These are phyloP conservation scores for Coelopa frigida DNA, from an alignment of 1,140 invertebrate genomes.

Conservation along the genomic window DNA sequence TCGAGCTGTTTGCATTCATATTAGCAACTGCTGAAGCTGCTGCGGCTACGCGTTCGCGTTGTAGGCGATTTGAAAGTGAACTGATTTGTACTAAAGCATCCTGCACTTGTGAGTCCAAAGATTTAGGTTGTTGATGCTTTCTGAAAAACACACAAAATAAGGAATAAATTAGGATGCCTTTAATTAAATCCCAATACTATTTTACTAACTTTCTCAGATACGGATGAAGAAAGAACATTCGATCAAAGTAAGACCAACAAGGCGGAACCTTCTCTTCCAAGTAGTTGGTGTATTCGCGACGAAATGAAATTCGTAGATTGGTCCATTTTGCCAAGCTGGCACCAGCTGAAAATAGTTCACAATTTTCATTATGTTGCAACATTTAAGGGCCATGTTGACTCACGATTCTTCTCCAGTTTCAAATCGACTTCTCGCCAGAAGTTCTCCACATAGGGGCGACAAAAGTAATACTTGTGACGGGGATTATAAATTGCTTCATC, in stretches of 20 bases:
- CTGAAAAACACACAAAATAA: constrained; percentile 1
- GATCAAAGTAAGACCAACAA: constrained; percentile 41
- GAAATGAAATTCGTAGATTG: constrained; percentile 38
- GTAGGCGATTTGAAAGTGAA: constrained; percentile 31
- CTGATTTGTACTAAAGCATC: constrained; percentile 36
- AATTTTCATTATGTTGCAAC: too few species aligned
- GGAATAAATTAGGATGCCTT: constrained; percentile 4
- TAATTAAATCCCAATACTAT: constrained; percentile 6
- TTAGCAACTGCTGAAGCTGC: constrained; percentile 15
- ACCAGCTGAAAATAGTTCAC: constrained; percentile 20
- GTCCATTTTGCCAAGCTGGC: constrained; percentile 44
- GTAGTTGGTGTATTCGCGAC: constrained; percentile 39
- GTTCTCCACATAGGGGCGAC: constrained; percentile 40
- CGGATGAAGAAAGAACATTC: constrained; percentile 41
- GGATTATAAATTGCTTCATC: constrained; percentile 43
- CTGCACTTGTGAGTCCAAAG: constrained; percentile 35
- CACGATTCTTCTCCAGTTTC: constrained; percentile 38
- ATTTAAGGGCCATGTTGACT: constrained; percentile 1
- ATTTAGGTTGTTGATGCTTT: constrained; percentile 37
- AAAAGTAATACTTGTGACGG: constrained; percentile 40
- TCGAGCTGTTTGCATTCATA: not conserved
- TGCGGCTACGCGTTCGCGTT: constrained; percentile 24
- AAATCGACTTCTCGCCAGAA: constrained; percentile 41
- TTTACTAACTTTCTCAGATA: constrained; percentile 34
- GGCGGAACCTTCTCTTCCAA: constrained; percentile 39